Evolutionary conservation across 2,113 vertebrate genomes (phyloP).

Genomic region (Serilophus lunatus): DNA sequence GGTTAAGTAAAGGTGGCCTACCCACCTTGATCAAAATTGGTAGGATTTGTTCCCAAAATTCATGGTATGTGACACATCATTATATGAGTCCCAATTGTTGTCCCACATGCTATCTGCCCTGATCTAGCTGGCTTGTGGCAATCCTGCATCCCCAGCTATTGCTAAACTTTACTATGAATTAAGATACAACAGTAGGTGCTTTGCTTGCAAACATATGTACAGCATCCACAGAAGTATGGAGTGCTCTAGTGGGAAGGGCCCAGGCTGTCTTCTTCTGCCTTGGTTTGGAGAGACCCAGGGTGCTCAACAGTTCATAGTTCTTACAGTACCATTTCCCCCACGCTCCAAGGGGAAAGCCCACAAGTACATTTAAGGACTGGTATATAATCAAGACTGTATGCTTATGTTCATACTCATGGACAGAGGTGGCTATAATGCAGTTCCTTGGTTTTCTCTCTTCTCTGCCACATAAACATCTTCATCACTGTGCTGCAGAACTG

Average conservation of each 20-base stretch:
- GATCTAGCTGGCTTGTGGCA: neutral
- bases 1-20: fast-evolving
- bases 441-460: neutral
- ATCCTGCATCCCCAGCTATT: fast-evolving
- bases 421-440: neutral
- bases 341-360: fast-evolving
- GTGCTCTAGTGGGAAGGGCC: neutral
- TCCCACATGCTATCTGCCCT: too few species aligned
- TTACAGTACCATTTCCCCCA: neutral
- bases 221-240: fast-evolving
- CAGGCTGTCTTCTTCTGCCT: neutral
- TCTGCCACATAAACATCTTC: neutral
- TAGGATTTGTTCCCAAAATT: neutral
- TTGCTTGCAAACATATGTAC: too few species aligned
- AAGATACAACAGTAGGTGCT: fast-evolving
- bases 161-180: neutral
- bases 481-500: neutral
- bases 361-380: neutral
- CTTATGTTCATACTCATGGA: neutral
- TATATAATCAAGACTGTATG: neutral
- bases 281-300: neutral
- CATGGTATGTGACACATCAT: neutral
- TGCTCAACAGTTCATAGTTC: neutral
- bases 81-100: too few species aligned
- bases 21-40: neutral